Evolutionary conservation across 1,140 invertebrate genomes (phyloP), one percentile per base, ranked within the genome.

Genomic region (Penaeus indicus): DNA sequence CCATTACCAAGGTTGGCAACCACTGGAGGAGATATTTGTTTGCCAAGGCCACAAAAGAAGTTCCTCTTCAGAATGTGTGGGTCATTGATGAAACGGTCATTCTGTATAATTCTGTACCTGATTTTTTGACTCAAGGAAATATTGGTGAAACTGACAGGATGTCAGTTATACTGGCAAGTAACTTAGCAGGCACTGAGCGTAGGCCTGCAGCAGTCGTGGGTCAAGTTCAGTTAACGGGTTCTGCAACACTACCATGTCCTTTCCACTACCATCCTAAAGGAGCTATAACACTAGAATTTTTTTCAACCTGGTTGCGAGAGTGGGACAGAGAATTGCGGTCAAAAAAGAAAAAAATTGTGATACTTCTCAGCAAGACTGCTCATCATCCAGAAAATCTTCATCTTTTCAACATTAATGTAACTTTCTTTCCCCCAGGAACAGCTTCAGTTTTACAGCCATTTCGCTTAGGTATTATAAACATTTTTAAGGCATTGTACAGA

Each of bases 21-120:
- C 89, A 90, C 38, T 90, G 89, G 89, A 86, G 89, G 69, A 81
- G 89, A 67, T 90, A 90, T 54, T 86, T 81, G 72, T 90, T 90
- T 77, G 64, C 80, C 61, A 90, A 90, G 54, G 79, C 89, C 63
- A 90, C 85, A 27, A 90, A 86, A 75, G 89, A 90, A 54, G 79
- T 82, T 38, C 47, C 82, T n/a, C 72, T 75, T 22, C 54, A 90
- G 62, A 86, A 90, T 86, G 89, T 90, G 11, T 90, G 89, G 89
- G 84, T 90, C 63, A 38, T 90, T n/a, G 89, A 90, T 83, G 80
- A 83, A 32, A 86, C 81, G 25, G 38, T 82, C 10, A 32, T 90
- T 27, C n/a, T 69, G 11, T 86, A 86, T 78, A 86, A 90, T 90
- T 21, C 84, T 32, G 18, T 86, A 83, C 89, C 89, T 60, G 84